A percentile compares a stretch with the other conserved stretches of the same genome.
Evolutionary conservation across 92 coral and sea anemone genomes (phyloP).

Genomic region (Zoanthus solanderi): DNA sequence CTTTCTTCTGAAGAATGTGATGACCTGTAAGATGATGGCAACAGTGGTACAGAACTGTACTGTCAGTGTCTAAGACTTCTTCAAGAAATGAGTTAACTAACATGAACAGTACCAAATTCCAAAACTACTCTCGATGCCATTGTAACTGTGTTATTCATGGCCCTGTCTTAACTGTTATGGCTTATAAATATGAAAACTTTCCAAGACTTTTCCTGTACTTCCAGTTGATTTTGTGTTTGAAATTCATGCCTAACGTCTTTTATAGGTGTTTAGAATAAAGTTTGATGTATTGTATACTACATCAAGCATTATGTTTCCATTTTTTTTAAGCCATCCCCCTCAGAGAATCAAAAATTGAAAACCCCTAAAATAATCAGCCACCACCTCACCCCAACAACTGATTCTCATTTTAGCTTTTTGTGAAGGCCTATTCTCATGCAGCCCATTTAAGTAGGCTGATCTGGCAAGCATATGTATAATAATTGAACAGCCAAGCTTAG

Average conservation of each 20-base stretch:
- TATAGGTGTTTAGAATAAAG: background rate
- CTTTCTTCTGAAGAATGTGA: slow-evolving; percentile 13
- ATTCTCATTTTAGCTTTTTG: background rate
- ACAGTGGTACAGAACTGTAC: background rate
- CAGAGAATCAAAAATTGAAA: background rate
- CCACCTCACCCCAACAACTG: background rate
- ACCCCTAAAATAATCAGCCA: background rate
- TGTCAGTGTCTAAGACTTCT: background rate
- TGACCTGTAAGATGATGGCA: background rate
- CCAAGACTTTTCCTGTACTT: background rate
- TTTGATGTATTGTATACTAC: background rate
- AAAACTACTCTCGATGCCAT: background rate
- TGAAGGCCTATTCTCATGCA: background rate
- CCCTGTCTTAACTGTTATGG: background rate
- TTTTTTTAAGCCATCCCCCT: background rate
- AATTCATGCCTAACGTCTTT: too few species aligned
- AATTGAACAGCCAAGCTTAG: background rate
- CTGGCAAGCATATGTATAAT: too few species aligned
- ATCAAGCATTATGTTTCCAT: too few species aligned
- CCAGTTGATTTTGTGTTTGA: too few species aligned
- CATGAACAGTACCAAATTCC: background rate
- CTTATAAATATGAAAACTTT: too few species aligned
- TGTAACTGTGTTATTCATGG: background rate
- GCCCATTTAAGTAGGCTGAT: background rate
- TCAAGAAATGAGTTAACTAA: background rate